Conservation (phyloP, 1,140 invertebrate genomes). For the Apis florea region DNA sequence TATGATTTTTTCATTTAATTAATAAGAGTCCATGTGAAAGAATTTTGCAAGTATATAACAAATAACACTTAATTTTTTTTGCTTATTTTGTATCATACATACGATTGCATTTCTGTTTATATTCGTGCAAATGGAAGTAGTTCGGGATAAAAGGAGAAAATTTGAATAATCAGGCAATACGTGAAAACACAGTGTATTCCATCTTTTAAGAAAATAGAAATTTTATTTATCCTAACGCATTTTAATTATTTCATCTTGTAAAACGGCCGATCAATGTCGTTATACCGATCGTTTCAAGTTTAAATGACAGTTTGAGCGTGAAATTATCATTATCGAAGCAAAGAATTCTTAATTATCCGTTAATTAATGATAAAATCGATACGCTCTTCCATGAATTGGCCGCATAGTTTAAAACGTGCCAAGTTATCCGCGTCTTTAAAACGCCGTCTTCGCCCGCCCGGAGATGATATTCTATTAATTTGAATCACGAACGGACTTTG, state of each 20-base stretch:
- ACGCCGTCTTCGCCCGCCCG: neutral
- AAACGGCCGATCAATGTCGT: neutral
- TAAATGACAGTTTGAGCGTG: neutral
- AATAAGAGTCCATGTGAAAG: too few species aligned
- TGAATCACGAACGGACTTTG: conserved; percentile 47
- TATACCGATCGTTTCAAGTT: neutral
- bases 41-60: too few species aligned
- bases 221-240: too few species aligned
- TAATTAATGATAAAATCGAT: neutral
- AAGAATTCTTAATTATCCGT: conserved; percentile 13
- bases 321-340: neutral
- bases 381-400: neutral
- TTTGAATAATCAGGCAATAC: too few species aligned
- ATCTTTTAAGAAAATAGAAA: too few species aligned
- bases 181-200: neutral
- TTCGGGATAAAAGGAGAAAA: too few species aligned
- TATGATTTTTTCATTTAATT: too few species aligned
- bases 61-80: too few species aligned
- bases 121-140: too few species aligned
- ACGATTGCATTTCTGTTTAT: too few species aligned
- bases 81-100: too few species aligned
- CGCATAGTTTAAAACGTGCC: neutral
- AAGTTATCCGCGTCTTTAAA: neutral
- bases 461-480: conserved; percentile 47
- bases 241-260: neutral